phyloP scores from a whole-genome alignment of 2,888 invertebrate species.

The Sphinx pinastri region DNA sequence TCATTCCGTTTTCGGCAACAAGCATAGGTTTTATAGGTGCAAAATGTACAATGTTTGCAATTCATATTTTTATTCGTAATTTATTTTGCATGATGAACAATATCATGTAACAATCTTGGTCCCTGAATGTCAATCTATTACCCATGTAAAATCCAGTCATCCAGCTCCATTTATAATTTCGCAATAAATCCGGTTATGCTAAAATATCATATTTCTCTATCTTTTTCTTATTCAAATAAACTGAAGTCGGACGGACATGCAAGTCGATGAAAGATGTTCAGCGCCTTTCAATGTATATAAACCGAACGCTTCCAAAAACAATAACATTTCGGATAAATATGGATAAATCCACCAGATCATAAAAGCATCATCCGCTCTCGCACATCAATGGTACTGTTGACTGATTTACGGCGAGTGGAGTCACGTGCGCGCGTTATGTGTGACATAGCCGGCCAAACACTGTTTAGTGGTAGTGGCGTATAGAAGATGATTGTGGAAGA shows the following conservation, averaged over 20 bases:
- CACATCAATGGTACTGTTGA: constrained; percentile 38
- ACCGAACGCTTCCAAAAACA: constrained; percentile 17
- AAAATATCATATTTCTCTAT: background rate
- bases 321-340: constrained; percentile 21
- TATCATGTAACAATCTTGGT: too few relatives aligned
- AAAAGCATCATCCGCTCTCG: constrained; percentile 27
- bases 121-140: too few relatives aligned
- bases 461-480: background rate
- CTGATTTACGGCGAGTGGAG: constrained; percentile 38
- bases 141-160: too few relatives aligned
- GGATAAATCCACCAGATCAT: constrained; percentile 28
- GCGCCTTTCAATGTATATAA: constrained; percentile 14
- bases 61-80: background rate
- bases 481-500: background rate
- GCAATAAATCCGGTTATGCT: background rate
- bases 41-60: background rate
- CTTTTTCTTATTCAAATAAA: background rate
- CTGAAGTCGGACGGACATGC: background rate
- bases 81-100: too few relatives aligned
- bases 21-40: background rate
- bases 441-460: background rate
- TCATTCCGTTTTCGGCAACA: background rate
- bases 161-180: too few relatives aligned
- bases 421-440: constrained; percentile 11
- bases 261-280: constrained; percentile 4